A percentile compares a stretch with the other conserved stretches of the same genome.
Conservation (phyloP, 2,113 vertebrate species). For the Callochromis pleurospilus region DNA sequence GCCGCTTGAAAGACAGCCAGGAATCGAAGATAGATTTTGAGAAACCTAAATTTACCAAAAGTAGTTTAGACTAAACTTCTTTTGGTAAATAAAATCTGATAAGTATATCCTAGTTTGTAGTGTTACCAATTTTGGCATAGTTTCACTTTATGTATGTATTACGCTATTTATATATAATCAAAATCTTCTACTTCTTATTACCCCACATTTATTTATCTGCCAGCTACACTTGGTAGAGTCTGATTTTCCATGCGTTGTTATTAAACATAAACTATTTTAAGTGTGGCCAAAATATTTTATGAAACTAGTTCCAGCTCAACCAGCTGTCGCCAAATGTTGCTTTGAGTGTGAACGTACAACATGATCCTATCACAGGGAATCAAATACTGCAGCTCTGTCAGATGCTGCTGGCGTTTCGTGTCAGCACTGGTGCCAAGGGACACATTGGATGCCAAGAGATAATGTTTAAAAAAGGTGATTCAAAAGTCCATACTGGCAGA, state of each 20-base stretch:
- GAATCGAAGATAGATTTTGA: neutral
- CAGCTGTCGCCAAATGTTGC: neutral
- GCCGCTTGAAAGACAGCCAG: neutral
- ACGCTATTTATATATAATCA: neutral
- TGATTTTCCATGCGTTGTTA: neutral
- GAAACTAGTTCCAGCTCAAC: neutral
- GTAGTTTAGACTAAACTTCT: neutral
- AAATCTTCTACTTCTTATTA: neutral
- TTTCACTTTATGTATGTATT: neutral
- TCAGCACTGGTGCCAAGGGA: neutral
- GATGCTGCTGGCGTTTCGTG: neutral
- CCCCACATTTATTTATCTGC: neutral
- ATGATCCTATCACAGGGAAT: neutral
- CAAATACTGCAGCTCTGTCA: neutral
- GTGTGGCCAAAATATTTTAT: neutral
- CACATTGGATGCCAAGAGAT: neutral
- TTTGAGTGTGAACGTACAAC: neutral
- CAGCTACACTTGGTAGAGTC: neutral
- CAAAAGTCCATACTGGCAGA: neutral
- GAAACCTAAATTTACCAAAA: neutral
- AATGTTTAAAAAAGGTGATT: neutral
- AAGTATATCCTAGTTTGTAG: neutral
- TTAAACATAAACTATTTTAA: neutral
- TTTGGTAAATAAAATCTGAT: neutral
- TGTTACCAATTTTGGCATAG: neutral